Evolutionary conservation across 2,797 vertebrate genomes (phyloP).

Genomic region (Liasis olivaceus): DNA sequence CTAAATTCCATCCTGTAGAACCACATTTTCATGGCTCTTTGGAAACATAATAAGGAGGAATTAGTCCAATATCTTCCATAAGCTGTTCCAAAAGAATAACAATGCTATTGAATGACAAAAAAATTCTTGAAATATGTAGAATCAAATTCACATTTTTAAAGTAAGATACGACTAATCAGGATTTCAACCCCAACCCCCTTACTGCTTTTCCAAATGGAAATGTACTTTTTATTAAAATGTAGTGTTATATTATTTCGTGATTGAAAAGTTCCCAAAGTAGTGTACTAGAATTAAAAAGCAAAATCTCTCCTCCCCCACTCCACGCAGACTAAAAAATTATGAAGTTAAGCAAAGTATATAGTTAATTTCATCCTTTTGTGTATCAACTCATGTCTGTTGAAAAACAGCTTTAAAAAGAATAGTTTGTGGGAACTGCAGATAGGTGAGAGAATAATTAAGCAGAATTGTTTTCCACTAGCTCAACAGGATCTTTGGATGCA

Average conservation of each 20-base stretch:
- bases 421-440: neutral
- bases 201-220: neutral
- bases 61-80: no score
- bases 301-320: neutral
- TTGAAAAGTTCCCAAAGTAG: neutral
- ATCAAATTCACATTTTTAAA: neutral
- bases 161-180: neutral
- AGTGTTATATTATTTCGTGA: no score
- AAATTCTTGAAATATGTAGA: neutral
- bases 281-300: neutral
- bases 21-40: no score
- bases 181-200: neutral
- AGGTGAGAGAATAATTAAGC: neutral
- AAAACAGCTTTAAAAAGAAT: neutral
- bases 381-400: neutral
- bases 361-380: neutral
- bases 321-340: neutral
- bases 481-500: neutral
- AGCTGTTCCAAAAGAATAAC: no score
- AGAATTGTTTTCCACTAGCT: neutral
- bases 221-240: neutral
- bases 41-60: no score
- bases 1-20: no score
- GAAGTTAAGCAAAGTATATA: neutral
- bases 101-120: no score